phyloP scores from a whole-genome alignment of 2,888 invertebrate species.

The Patella pellucida region DNA sequence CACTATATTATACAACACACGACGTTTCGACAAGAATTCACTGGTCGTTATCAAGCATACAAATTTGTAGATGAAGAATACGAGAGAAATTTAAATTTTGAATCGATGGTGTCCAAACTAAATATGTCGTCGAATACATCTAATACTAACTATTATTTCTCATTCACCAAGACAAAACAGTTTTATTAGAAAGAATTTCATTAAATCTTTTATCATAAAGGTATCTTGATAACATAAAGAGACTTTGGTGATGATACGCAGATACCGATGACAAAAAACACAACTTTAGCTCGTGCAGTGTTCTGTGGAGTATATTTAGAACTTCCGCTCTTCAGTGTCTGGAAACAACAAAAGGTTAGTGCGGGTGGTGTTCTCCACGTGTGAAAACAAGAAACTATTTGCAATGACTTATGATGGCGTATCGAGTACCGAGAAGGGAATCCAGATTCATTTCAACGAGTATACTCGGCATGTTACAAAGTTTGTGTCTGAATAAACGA shows the following conservation, averaged over 20 bases:
- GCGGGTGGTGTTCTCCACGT: constrained; percentile 9
- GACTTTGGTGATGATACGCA: background rate
- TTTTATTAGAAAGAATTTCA: background rate
- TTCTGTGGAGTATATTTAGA: background rate
- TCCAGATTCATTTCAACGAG: constrained; percentile 5
- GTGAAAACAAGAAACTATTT: constrained; percentile 7
- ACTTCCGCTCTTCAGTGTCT: constrained; percentile 10
- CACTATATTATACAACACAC: too few species aligned
- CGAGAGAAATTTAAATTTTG: too few species aligned
- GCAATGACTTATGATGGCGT: constrained; percentile 7
- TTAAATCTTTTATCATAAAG: constrained; percentile 4
- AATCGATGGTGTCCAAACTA: too few species aligned
- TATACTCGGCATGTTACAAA: background rate
- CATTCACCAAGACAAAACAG: too few species aligned
- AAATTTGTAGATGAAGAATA: too few species aligned
- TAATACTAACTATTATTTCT: too few species aligned
- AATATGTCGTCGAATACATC: too few species aligned
- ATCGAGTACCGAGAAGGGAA: background rate
- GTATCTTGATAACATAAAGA: too few species aligned
- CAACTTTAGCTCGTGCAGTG: background rate
- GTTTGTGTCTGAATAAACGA: background rate
- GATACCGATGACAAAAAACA: constrained; percentile 6
- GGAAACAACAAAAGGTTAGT: constrained; percentile 7
- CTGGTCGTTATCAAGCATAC: too few species aligned
- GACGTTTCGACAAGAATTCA: too few species aligned